Conservation (phyloP, 2,113 vertebrate species). For the Myodes glareolus region DNA sequence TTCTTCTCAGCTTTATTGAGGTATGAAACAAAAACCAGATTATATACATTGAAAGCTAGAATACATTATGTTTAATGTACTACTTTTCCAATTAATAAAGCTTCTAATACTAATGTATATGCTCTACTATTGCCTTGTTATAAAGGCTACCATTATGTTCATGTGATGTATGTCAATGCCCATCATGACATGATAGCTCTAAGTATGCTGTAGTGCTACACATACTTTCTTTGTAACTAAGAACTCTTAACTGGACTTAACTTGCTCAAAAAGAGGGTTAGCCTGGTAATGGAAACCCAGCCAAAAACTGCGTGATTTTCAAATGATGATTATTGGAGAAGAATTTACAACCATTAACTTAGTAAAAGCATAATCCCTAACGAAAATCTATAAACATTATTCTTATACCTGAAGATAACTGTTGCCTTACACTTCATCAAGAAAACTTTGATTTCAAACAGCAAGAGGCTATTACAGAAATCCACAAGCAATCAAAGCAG, state of each 20-base stretch:
- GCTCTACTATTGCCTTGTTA: background rate
- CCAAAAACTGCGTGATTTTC: background rate
- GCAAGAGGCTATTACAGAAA: background rate
- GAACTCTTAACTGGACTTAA: background rate
- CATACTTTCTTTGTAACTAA: background rate
- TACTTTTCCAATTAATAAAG: slow-evolving; percentile 26
- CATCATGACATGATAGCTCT: background rate
- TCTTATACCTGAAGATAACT: too few species aligned
- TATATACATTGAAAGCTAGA: background rate
- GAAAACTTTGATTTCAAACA: background rate
- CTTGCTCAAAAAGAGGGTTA: background rate
- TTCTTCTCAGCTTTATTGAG: background rate
- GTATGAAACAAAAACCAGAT: background rate
- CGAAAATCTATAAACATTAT: too few species aligned
- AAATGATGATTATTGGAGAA: background rate
- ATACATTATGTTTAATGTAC: background rate
- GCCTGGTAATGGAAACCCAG: background rate
- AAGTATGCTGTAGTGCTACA: background rate
- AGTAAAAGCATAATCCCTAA: too few species aligned
- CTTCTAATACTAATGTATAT: background rate
- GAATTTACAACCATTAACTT: background rate
- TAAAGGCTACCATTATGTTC: background rate
- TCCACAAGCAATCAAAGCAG: background rate
- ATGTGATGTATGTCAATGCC: background rate
- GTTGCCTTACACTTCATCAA: background rate